phyloP scores from a whole-genome alignment of 2,888 invertebrate species.

The Coenonympha glycerion region DNA sequence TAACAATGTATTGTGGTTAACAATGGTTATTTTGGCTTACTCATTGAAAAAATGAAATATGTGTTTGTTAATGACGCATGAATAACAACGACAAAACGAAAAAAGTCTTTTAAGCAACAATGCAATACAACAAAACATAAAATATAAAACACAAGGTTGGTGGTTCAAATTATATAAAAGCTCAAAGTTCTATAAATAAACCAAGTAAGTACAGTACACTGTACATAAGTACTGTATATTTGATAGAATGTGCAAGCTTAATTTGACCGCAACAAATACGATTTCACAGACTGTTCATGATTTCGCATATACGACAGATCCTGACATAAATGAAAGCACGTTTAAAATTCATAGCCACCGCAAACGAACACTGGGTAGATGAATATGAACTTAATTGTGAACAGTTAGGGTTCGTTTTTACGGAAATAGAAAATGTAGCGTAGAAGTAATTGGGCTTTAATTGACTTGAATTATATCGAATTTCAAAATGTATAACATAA shows the following conservation, averaged over 20 bases:
- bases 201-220: too few relatives aligned
- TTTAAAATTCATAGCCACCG: constrained; percentile 31
- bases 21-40: too few relatives aligned
- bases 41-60: too few relatives aligned
- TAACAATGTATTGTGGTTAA: too few relatives aligned
- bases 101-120: too few relatives aligned
- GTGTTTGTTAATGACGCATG: too few relatives aligned
- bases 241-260: constrained; percentile 16
- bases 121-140: too few relatives aligned
- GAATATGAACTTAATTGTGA: constrained; percentile 12
- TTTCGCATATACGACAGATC: constrained; percentile 36
- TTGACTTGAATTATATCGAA: background rate
- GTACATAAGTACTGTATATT: constrained; percentile 5
- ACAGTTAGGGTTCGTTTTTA: constrained; percentile 18
- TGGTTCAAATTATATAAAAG: too few relatives aligned
- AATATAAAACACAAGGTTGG: too few relatives aligned
- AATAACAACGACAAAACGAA: too few relatives aligned
- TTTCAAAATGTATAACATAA: too few relatives aligned
- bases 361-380: background rate
- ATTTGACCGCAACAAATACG: constrained; percentile 29
- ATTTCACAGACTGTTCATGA: constrained; percentile 29
- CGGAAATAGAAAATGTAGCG: constrained; percentile 9
- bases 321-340: constrained; percentile 34
- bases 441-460: background rate
- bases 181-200: too few relatives aligned